Conservation (phyloP, 2,888 invertebrate genomes). For the Nomada goodeniana region DNA sequence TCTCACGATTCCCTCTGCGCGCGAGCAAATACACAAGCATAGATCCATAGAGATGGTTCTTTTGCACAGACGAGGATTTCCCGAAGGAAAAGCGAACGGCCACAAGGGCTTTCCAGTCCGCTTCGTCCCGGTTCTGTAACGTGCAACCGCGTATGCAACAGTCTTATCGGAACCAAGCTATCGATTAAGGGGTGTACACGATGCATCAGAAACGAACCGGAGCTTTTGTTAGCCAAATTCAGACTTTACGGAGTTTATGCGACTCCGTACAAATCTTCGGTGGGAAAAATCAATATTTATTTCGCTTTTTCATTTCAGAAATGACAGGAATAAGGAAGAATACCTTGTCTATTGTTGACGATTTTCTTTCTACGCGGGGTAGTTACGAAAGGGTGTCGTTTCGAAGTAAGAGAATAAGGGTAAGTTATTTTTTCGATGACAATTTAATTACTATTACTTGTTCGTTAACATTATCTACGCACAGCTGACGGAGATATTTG, state of each 20-base stretch:
- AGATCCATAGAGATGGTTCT: not conserved
- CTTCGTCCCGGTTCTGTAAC: constrained; percentile 25
- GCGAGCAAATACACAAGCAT: not conserved
- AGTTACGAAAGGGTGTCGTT: too few relatives aligned
- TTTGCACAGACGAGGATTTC: constrained; percentile 11
- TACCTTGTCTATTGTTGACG: too few relatives aligned
- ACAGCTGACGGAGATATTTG: too few relatives aligned
- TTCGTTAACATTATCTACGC: too few relatives aligned
- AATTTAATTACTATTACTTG: too few relatives aligned
- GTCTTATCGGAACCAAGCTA: constrained; percentile 44
- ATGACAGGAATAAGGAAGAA: too few relatives aligned
- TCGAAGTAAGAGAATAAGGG: too few relatives aligned
- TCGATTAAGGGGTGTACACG: constrained; percentile 38
- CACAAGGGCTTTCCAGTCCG: not conserved
- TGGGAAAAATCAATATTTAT: too few relatives aligned
- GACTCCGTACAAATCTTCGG: too few relatives aligned
- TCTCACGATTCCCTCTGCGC: not conserved
- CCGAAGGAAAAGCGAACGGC: not conserved
- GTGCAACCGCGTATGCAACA: constrained; percentile 34
- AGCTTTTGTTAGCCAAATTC: constrained; percentile 18
- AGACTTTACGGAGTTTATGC: not conserved
- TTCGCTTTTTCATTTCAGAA: too few relatives aligned
- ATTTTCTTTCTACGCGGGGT: too few relatives aligned
- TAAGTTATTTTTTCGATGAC: too few relatives aligned
- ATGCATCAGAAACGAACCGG: not conserved